Evolutionary conservation across 1,140 invertebrate genomes (phyloP).

Genomic region (Cyphomyrmex costatus): DNA sequence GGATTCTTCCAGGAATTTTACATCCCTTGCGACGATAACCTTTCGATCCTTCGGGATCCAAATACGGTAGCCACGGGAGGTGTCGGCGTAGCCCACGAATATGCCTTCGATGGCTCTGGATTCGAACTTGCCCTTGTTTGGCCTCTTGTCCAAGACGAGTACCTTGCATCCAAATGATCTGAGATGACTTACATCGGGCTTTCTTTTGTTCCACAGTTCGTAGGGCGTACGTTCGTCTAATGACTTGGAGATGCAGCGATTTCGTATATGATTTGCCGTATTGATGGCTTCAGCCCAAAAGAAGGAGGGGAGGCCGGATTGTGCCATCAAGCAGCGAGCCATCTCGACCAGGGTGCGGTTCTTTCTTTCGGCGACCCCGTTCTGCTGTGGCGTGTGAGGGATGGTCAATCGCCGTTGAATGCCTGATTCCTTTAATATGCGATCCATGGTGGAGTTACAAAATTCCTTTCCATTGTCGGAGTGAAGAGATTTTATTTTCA

Average conservation of each 20-base stretch:
- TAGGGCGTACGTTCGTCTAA: background rate
- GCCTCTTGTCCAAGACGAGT: background rate
- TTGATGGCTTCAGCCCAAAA: background rate
- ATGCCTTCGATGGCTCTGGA: background rate
- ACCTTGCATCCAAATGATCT: conserved; percentile 18
- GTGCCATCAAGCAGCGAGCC: background rate
- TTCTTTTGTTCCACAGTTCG: background rate
- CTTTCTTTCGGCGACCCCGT: background rate
- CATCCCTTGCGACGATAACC: conserved; percentile 3
- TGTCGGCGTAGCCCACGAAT: background rate
- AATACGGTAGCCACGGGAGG: background rate
- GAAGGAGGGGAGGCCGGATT: background rate
- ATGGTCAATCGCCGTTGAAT: conserved; percentile 36
- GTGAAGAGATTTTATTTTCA: too few relatives aligned
- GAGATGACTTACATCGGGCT: background rate
- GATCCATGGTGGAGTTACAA: conserved; percentile 72
- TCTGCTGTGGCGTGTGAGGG: background rate
- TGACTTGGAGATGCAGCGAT: conserved; percentile 12
- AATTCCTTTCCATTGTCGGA: conserved; percentile 69
- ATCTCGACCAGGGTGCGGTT: background rate
- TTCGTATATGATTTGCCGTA: conserved; percentile 24
- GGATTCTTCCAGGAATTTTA: background rate
- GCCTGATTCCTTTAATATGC: conserved; percentile 61
- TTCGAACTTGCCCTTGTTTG: conserved; percentile 7
- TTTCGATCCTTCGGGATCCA: conserved; percentile 22